Percentiles rank a stretch among this genome's conserved stretches.
phyloP scores from a whole-genome alignment of 2,888 invertebrate genomes.

The Ligdia adustata region DNA sequence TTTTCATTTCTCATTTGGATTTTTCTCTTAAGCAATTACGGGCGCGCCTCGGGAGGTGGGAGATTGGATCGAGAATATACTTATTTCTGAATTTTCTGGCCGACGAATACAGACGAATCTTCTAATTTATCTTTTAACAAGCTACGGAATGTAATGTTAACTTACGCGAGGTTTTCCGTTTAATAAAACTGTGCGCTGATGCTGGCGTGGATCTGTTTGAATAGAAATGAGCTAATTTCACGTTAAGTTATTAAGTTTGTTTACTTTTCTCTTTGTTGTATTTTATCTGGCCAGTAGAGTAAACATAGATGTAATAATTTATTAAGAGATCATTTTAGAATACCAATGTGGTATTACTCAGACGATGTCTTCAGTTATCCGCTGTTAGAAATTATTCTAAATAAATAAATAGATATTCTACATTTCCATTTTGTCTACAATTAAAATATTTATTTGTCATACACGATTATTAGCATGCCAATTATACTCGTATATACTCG shows the following conservation, averaged over 20 bases:
- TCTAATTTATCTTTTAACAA: slow-evolving; percentile 79
- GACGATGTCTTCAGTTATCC: too few relatives aligned
- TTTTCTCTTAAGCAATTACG: slow-evolving; percentile 84
- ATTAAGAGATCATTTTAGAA: too few relatives aligned
- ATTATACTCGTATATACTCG: too few relatives aligned
- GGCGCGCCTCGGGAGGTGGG: slow-evolving; percentile 66
- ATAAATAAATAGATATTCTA: too few relatives aligned
- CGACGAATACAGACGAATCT: slow-evolving; percentile 53
- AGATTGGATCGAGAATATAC: slow-evolving; percentile 68
- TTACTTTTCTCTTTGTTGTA: slow-evolving; percentile 11
- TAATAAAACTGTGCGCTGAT: slow-evolving; percentile 72
- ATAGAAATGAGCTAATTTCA: slow-evolving; percentile 34
- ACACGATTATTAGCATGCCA: too few relatives aligned
- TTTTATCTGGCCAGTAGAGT: too few relatives aligned
- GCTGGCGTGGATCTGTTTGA: slow-evolving; percentile 30
- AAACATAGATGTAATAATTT: too few relatives aligned
- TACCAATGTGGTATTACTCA: too few relatives aligned
- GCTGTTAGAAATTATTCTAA: too few relatives aligned
- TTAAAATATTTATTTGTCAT: too few relatives aligned
- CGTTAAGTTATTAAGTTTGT: slow-evolving; percentile 16
- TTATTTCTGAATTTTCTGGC: slow-evolving; percentile 60
- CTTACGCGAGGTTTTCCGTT: slow-evolving; percentile 75
- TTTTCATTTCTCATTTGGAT: slow-evolving; percentile 84
- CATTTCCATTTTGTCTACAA: too few relatives aligned
- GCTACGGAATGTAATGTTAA: slow-evolving; percentile 64